Evolutionary conservation across 1,140 invertebrate species (phyloP).

Genomic region (Dendrolimus kikuchii): DNA sequence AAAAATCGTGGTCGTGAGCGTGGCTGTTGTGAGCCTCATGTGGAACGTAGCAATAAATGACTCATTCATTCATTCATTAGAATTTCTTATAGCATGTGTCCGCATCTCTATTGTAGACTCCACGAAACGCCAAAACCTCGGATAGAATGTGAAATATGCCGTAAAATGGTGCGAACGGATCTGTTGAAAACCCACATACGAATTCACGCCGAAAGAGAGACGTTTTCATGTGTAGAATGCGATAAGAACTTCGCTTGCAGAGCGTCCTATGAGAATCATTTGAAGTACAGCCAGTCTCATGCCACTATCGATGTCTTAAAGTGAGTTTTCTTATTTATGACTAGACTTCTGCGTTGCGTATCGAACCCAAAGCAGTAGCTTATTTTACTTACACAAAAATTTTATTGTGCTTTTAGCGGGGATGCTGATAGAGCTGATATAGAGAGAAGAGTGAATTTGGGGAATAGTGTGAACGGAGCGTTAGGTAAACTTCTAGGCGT

Average conservation of each 20-base stretch:
- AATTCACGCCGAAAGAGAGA: constrained; percentile 20
- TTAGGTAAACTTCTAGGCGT: too few relatives aligned
- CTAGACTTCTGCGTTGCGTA: too few relatives aligned
- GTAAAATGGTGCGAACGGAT: constrained; percentile 27
- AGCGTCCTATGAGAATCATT: constrained; percentile 38
- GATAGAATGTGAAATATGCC: constrained; percentile 25
- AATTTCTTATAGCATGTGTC: background rate
- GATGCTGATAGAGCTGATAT: too few relatives aligned
- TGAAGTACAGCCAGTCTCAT: constrained; percentile 34
- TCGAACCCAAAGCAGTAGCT: too few relatives aligned
- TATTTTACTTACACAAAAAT: too few relatives aligned
- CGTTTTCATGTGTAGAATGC: constrained; percentile 21
- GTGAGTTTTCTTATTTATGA: constrained; percentile 21
- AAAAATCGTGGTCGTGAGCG: too few relatives aligned
- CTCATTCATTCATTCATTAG: too few relatives aligned
- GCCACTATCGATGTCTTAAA: constrained; percentile 24
- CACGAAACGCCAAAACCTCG: constrained; percentile 20
- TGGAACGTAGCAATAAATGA: too few relatives aligned
- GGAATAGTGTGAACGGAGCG: too few relatives aligned
- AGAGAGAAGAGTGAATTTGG: too few relatives aligned
- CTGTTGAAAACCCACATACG: constrained; percentile 20
- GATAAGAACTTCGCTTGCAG: constrained; percentile 30
- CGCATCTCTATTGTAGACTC: constrained; percentile 13
- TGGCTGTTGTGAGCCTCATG: too few relatives aligned
- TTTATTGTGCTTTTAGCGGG: too few relatives aligned